A percentile compares a stretch with the other conserved stretches of the same genome.
These are phyloP conservation scores for Verasper variegatus DNA, from an alignment of 2,113 vertebrate genomes.

Conservation along the genomic window DNA sequence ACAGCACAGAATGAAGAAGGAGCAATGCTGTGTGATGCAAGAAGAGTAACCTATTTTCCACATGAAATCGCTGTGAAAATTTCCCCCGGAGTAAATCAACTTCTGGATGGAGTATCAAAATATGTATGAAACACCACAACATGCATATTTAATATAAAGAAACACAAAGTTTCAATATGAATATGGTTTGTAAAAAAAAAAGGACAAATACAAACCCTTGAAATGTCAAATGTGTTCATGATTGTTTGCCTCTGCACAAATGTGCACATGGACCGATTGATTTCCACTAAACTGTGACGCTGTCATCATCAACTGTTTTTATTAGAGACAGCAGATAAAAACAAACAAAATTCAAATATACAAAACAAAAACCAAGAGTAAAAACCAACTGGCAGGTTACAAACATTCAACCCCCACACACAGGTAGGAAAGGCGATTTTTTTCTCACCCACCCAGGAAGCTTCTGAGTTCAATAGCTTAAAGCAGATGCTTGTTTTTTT, in stretches of 20 bases:
- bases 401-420: slow-evolving; percentile 32
- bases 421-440: slow-evolving; percentile 34
- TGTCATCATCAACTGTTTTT: background rate
- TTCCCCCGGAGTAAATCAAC: background rate
- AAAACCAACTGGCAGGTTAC: slow-evolving; percentile 2
- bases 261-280: background rate
- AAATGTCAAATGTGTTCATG: no score
- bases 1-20: no score
- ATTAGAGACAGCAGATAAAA: slow-evolving; percentile 21
- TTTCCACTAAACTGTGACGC: background rate
- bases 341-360: slow-evolving; percentile 14
- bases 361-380: background rate
- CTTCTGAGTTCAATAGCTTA: slow-evolving; percentile 47
- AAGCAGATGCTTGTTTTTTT: slow-evolving; percentile 46
- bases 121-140: background rate
- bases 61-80: background rate
- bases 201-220: background rate
- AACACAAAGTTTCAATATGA: no score
- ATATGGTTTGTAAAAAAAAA: background rate
- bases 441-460: slow-evolving; percentile 28
- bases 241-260: no score
- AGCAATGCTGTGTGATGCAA: background rate
- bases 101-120: background rate
- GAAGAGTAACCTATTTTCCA: background rate
- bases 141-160: background rate